These are phyloP conservation scores for Platysternon megacephalum DNA, from an alignment of 2,113 vertebrate species.

Conservation along the genomic window DNA sequence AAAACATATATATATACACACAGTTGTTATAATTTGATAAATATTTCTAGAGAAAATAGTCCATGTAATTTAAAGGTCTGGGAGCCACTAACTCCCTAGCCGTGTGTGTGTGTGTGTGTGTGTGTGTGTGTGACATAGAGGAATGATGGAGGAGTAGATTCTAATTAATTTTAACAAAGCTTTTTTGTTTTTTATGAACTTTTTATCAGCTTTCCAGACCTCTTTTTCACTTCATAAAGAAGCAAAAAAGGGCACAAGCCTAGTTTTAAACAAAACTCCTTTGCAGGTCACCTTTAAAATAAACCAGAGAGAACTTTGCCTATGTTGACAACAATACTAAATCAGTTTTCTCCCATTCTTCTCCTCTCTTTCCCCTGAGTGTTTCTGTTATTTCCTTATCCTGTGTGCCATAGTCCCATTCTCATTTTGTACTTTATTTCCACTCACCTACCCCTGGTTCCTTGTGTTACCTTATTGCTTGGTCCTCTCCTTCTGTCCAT, in stretches of 20 bases:
- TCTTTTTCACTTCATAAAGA: neutral
- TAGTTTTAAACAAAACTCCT: neutral
- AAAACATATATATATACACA: too few species aligned
- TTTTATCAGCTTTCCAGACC: neutral
- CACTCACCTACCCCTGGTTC: neutral
- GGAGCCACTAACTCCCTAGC: neutral
- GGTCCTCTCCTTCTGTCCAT: neutral
- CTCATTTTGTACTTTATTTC: neutral
- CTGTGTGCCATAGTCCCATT: neutral
- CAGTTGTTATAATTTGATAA: neutral
- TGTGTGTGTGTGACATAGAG: neutral
- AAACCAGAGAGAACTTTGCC: neutral
- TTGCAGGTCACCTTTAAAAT: neutral
- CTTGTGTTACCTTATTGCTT: neutral
- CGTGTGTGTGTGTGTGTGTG: accelerated
- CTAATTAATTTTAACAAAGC: neutral
- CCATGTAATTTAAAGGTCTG: accelerated
- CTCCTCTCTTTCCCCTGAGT: neutral
- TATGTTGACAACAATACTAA: neutral
- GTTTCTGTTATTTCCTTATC: neutral
- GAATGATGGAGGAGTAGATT: neutral
- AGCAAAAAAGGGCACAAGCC: neutral
- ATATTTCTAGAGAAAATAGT: neutral
- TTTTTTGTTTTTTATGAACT: neutral
- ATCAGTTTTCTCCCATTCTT: neutral